phyloP scores from a whole-genome alignment of 2,888 invertebrate species.

The Drosophila monieri region DNA sequence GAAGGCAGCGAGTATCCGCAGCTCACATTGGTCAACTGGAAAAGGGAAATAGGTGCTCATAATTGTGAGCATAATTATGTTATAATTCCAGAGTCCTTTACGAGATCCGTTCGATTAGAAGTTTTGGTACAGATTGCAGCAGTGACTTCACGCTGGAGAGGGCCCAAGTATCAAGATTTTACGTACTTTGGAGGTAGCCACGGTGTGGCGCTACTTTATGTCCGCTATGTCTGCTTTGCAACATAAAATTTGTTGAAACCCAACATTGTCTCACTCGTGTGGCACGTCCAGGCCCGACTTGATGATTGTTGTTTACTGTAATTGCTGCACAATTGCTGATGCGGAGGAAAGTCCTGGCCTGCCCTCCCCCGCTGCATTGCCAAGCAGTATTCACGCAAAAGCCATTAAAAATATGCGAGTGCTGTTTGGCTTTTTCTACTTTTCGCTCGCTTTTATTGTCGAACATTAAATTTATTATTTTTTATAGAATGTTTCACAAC shows the following conservation, averaged over 20 bases:
- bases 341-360: slow-evolving; percentile 27
- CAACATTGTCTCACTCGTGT: slow-evolving; percentile 54
- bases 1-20: slow-evolving; percentile 6
- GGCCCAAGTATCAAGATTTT: not conserved
- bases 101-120: slow-evolving; percentile 10
- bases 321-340: slow-evolving; percentile 70
- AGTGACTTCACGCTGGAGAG: not conserved
- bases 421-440: slow-evolving; percentile 23
- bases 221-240: slow-evolving; percentile 20
- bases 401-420: slow-evolving; percentile 73
- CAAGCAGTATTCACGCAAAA: slow-evolving; percentile 63
- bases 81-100: slow-evolving; percentile 51
- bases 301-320: slow-evolving; percentile 72
- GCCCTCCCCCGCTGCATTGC: not conserved
- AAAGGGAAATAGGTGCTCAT: slow-evolving; percentile 19
- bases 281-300: slow-evolving; percentile 48
- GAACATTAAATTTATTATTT: slow-evolving; percentile 79
- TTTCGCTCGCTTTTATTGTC: slow-evolving; percentile 70
- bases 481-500: slow-evolving; percentile 79
- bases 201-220: slow-evolving; percentile 20
- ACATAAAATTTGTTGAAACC: slow-evolving; percentile 17
- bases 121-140: too few relatives aligned
- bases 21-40: not conserved
- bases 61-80: too few relatives aligned
- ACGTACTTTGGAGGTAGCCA: slow-evolving; percentile 10